Percentiles rank a stretch among this genome's conserved stretches.
These are phyloP conservation scores for Drosophila punjabiensis DNA, from an alignment of 1,140 invertebrate species.

Conservation along the genomic window DNA sequence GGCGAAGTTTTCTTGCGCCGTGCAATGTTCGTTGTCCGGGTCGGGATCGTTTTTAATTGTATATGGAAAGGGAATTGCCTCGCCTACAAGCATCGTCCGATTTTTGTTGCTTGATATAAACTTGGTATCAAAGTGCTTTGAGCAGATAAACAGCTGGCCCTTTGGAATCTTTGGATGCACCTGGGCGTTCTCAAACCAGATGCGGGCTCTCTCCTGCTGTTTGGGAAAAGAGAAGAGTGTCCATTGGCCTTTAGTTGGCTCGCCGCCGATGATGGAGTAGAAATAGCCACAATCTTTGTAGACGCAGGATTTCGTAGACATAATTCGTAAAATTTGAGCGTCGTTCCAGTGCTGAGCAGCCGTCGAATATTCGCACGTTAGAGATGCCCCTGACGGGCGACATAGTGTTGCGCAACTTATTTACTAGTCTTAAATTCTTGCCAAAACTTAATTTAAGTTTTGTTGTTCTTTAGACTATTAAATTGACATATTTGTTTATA, in stretches of 20 bases:
- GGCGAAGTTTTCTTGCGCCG: constrained; percentile 31
- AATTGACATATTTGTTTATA: not conserved
- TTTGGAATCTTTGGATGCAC: constrained; percentile 52
- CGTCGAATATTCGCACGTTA: not conserved
- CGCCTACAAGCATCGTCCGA: constrained; percentile 58
- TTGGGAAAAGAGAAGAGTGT: constrained; percentile 74
- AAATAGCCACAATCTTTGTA: constrained; percentile 71
- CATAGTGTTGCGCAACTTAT: not conserved
- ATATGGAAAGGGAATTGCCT: constrained; percentile 65
- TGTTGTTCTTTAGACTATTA: not conserved
- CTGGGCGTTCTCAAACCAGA: constrained; percentile 59
- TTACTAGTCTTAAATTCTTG: not conserved
- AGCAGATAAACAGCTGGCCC: constrained; percentile 61
- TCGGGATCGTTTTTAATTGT: not conserved
- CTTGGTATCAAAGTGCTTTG: constrained; percentile 71
- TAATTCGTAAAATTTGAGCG: constrained; percentile 22
- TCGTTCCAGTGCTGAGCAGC: constrained; percentile 17
- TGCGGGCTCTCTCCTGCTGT: constrained; percentile 43
- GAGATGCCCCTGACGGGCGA: not conserved
- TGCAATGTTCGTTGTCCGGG: not conserved
- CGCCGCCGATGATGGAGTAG: constrained; percentile 23
- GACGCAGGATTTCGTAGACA: constrained; percentile 54
- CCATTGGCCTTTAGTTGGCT: constrained; percentile 5
- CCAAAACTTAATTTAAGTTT: not conserved
- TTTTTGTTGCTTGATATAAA: constrained; percentile 55